Base-by-base conservation (phyloP, 2,888 invertebrate genomes). In the Thysanoteuthis rhombus region DNA sequence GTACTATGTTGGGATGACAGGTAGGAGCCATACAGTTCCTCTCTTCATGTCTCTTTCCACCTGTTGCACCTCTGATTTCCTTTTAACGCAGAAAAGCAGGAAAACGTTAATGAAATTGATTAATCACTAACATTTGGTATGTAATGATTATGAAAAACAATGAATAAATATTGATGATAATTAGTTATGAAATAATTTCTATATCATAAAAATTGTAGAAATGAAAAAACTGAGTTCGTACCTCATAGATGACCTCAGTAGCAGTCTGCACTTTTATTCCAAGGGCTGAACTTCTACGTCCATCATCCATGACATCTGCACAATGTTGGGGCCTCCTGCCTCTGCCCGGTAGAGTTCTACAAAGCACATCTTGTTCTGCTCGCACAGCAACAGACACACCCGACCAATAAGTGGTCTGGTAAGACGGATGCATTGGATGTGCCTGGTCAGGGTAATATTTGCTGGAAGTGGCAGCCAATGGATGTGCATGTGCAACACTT, bases 301-400 rank as follows among this genome's bases (percentile, higher is more conserved):
- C 75, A 75, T 75, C 75, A 75, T 75, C n/a, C n/a, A n/a, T 12
- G 0, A 75, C 75, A 75, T 75, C 75, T 75, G 75, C 75, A 75
- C 75, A n/a, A 75, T 75, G 75, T 75, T 75, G 75, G n/a, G 75
- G 75, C 75, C 75, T 75, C 36, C 75, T 75, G 75, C 75, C 75
- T 75, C 75, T 75, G n/a, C 75, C 75, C 75, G 75, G 75, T 75
- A 75, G 75, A 75, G 75, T 75, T 75, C 75, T 75, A 75, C 75
- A 75, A 75, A 75, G 75, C 75, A 75, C 75, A 75, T 75, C 75
- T 75, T 75, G 75, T 75, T 75, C 75, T 75, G 75, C 75, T 75
- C 75, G n/a, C 1, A 75, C 75, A 75, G 75, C 75, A 75, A 75
- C 75, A 75, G 75, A 75, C 75, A 75, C 75, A 75, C 75, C 75